Conservation (phyloP, 92 coral and sea anemone species). For the Desmophyllum pertusum region DNA sequence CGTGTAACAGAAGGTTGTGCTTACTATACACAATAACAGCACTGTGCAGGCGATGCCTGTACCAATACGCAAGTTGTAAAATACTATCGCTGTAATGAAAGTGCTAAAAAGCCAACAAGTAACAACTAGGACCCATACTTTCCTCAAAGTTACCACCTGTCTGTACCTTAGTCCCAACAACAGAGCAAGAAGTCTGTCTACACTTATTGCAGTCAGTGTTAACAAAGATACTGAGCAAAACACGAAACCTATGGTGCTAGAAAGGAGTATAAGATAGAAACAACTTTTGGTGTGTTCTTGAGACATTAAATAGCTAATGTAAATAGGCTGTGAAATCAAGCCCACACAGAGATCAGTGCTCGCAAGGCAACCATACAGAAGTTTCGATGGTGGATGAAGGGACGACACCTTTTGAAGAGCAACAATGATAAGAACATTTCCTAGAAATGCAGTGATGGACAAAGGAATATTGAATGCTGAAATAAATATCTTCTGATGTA, state of each 20-base stretch:
- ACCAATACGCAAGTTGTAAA: background rate
- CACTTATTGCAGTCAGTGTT: conserved; percentile 29
- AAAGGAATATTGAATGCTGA: background rate
- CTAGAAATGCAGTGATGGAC: background rate
- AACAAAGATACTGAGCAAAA: background rate
- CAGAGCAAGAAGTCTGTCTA: conserved; percentile 32
- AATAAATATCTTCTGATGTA: background rate
- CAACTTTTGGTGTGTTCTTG: background rate
- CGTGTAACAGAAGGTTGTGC: background rate
- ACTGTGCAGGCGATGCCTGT: background rate
- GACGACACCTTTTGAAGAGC: background rate
- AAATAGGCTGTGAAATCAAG: background rate
- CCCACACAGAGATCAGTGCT: conserved; percentile 16
- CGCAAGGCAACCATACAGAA: conserved; percentile 3
- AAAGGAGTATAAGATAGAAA: background rate
- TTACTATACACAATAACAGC: background rate
- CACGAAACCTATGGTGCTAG: background rate
- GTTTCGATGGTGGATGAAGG: background rate
- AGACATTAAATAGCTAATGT: background rate
- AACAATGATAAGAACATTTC: background rate
- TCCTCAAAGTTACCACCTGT: conserved; percentile 5
- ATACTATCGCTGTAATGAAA: background rate
- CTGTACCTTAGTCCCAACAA: conserved; percentile 24
- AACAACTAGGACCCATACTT: background rate
- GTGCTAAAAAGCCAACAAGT: background rate